Evolutionary conservation across 1,140 invertebrate species (phyloP).

Genomic region (Dufourea novaeangliae): DNA sequence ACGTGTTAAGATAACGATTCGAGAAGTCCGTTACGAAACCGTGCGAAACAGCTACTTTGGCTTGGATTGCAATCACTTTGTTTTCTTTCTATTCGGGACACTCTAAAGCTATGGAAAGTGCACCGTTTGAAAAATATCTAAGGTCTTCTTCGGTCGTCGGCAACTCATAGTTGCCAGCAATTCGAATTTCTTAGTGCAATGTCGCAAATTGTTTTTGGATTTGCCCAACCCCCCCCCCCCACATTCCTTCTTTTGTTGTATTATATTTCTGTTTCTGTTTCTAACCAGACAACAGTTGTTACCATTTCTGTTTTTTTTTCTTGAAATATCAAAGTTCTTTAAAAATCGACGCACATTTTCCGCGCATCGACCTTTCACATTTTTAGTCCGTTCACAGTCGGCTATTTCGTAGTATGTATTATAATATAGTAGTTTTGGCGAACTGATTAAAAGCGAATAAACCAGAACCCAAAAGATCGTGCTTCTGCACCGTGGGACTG

Average conservation of each 20-base stretch:
- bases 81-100: not conserved
- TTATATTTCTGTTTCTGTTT: constrained; percentile 9
- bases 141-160: not conserved
- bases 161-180: not conserved
- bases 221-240: no score
- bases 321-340: constrained; percentile 2
- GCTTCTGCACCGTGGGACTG: not conserved
- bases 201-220: constrained; percentile 1
- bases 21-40: not conserved
- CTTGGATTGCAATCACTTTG: not conserved
- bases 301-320: not conserved
- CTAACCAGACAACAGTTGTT: not conserved
- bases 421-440: no score
- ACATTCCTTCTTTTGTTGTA: not conserved
- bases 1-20: constrained; percentile 2
- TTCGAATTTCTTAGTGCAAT: not conserved
- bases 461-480: not conserved
- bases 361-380: not conserved
- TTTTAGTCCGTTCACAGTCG: not conserved
- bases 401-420: not conserved
- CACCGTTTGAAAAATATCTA: not conserved
- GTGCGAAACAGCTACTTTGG: not conserved
- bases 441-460: not conserved
- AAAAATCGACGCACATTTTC: not conserved
- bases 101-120: not conserved